Evolutionary conservation across 2,888 invertebrate genomes (phyloP).

Genomic region (Caenorhabditis uteleia): DNA sequence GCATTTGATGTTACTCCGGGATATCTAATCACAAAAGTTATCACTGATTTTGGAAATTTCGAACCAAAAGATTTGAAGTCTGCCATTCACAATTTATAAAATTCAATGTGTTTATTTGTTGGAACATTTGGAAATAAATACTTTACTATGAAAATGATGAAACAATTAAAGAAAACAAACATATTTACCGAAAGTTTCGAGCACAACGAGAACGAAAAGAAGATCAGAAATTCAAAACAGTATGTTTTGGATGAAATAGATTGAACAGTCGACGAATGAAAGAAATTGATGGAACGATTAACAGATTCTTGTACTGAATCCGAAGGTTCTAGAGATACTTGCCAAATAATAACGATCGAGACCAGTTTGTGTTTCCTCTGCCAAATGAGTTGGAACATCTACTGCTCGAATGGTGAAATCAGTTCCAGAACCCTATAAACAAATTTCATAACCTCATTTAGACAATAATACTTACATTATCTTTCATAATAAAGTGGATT

Average conservation of each 20-base stretch:
- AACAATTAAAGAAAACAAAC: neutral
- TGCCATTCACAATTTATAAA: too few species aligned
- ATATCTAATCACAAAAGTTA: slow-evolving; percentile 76
- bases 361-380: slow-evolving; percentile 78
- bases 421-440: slow-evolving; percentile 78
- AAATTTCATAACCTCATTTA: neutral
- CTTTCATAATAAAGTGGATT: slow-evolving; percentile 83
- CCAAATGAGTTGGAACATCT: slow-evolving; percentile 82
- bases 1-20: slow-evolving; percentile 98
- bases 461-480: slow-evolving; percentile 76
- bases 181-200: too few species aligned
- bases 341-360: slow-evolving; percentile 81
- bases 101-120: too few species aligned
- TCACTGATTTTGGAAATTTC: slow-evolving; percentile 52
- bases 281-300: slow-evolving; percentile 61
- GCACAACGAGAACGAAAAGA: neutral
- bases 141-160: neutral
- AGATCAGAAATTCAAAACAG: slow-evolving; percentile 5
- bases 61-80: slow-evolving; percentile 22
- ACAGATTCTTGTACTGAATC: slow-evolving; percentile 78
- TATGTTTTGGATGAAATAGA: too few species aligned
- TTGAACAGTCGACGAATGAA: slow-evolving; percentile 11
- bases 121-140: neutral
- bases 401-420: slow-evolving; percentile 82
- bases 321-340: slow-evolving; percentile 89